Conservation (phyloP, 2,888 invertebrate genomes). For the Cheilosia scutellata region DNA sequence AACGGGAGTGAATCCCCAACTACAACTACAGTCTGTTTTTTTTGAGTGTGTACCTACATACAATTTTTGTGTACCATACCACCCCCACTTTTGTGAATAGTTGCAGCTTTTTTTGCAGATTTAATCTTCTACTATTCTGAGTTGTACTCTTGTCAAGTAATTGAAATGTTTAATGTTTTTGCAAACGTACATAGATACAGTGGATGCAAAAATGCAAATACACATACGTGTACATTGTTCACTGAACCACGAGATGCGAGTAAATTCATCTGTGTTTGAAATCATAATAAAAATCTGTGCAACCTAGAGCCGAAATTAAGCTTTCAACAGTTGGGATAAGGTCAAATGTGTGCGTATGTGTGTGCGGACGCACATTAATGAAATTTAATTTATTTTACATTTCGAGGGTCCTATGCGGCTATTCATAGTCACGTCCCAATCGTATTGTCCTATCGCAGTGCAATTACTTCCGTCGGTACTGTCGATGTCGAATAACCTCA, state of each 20-base stretch:
- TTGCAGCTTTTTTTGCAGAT: conserved; percentile 2
- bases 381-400: conserved; percentile 13
- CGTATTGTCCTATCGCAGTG: conserved; percentile 21
- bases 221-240: neutral
- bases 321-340: neutral
- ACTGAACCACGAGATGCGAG: neutral
- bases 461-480: conserved; percentile 9
- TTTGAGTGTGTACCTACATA: neutral
- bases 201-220: conserved; percentile 18
- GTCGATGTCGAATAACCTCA: conserved; percentile 6
- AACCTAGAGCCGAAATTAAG: neutral
- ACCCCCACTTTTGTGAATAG: neutral
- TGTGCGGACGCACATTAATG: conserved; percentile 3
- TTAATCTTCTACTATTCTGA: conserved; percentile 25
- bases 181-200: neutral
- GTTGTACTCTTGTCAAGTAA: conserved; percentile 31
- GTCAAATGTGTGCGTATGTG: neutral
- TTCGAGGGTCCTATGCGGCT: neutral
- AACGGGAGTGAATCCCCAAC: neutral
- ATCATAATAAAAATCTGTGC: conserved; percentile 16
- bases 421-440: conserved; percentile 12
- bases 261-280: neutral
- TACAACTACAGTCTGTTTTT: conserved; percentile 2
- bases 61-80: too few relatives aligned
- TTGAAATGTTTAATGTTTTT: conserved; percentile 50